Conservation (phyloP, 2,888 invertebrate species). For the Myopa testacea region DNA sequence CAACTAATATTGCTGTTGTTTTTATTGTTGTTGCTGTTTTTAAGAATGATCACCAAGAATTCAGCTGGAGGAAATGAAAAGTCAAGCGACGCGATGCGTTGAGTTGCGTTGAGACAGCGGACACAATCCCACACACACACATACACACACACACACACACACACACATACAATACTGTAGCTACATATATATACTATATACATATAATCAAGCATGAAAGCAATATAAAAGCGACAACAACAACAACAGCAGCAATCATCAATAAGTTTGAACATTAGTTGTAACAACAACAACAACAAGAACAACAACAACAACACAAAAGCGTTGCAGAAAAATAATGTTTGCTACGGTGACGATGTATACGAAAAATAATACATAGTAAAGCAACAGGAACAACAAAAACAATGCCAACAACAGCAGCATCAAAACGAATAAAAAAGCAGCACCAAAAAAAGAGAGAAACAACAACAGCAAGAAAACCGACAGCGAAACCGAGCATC, state of each 20-base stretch:
- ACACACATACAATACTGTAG: too few species aligned
- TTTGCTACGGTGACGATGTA: too few species aligned
- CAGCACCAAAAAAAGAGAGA: background rate
- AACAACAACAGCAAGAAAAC: conserved; percentile 2
- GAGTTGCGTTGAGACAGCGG: background rate
- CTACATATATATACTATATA: too few species aligned
- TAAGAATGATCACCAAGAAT: conserved; percentile 23
- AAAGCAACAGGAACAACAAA: background rate
- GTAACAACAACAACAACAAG: too few species aligned
- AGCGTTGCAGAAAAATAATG: too few species aligned
- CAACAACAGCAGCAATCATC: conserved; percentile 1
- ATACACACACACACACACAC: background rate
- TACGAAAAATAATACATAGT: background rate
- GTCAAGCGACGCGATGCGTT: conserved; percentile 7
- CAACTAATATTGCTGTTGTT: background rate
- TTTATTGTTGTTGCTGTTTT: background rate
- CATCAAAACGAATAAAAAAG: background rate
- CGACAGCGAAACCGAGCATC: background rate
- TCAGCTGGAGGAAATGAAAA: conserved; percentile 29
- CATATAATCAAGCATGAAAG: conserved; percentile 14
- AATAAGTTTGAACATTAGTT: background rate
- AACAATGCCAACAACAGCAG: background rate
- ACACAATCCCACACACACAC: background rate
- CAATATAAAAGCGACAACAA: conserved; percentile 9
- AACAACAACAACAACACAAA: too few species aligned